Conservation (phyloP, 2,113 vertebrate species). For the Galeopterus variegatus region DNA sequence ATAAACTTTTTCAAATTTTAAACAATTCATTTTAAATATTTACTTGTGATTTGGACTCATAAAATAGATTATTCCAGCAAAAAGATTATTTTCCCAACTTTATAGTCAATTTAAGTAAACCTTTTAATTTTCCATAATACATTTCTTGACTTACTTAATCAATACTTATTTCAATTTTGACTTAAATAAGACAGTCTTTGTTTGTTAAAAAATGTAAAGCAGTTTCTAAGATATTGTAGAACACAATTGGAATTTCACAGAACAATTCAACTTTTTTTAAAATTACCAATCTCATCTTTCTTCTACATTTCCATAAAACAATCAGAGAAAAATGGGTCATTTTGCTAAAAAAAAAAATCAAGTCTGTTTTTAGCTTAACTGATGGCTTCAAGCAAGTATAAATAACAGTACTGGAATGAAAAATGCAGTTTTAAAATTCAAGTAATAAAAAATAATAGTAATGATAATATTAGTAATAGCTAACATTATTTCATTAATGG, state of each 20-base stretch:
- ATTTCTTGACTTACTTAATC: not conserved
- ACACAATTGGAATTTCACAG: not conserved
- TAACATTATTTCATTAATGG: not conserved
- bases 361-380: not conserved
- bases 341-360: not conserved
- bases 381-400: not conserved
- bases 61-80: not conserved
- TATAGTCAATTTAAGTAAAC: not conserved
- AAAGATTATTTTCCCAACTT: not conserved
- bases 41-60: not conserved
- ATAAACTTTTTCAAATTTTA: not conserved
- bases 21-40: not conserved
- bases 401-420: not conserved
- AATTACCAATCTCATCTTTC: not conserved
- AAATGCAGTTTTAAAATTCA: not conserved
- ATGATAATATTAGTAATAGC: not conserved
- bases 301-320: not conserved
- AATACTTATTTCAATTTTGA: not conserved
- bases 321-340: not conserved
- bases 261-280: not conserved
- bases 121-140: not conserved
- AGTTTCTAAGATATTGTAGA: not conserved
- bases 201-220: conserved; percentile 15
- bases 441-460: not conserved
- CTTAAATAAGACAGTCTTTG: not conserved